These are phyloP conservation scores for Channa striata DNA, from an alignment of 2,797 vertebrate species.

Conservation along the genomic window DNA sequence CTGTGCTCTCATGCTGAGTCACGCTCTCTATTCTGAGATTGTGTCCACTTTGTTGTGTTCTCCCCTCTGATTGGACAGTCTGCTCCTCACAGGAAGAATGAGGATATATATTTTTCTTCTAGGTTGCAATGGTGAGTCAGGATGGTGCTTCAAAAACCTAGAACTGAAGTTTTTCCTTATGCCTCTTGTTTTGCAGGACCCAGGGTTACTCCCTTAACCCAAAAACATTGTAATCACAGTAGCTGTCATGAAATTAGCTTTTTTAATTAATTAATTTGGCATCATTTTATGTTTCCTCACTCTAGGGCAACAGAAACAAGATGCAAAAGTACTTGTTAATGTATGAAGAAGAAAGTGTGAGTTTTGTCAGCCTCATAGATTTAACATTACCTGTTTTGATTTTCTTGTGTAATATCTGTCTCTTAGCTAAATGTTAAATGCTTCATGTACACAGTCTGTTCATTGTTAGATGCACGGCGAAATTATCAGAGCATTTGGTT, in stretches of 20 bases:
- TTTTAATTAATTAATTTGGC: not conserved
- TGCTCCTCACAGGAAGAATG: constrained; percentile 7
- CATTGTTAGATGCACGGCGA: too few species aligned
- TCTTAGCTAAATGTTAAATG: too few species aligned
- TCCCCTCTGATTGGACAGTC: constrained; percentile 17
- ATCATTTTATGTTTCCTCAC: not conserved
- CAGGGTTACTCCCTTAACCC: not conserved
- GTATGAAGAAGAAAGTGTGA: too few species aligned
- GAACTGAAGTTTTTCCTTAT: not conserved
- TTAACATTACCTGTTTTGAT: too few species aligned
- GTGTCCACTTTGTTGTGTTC: constrained; percentile 30
- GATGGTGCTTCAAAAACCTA: constrained; percentile 4
- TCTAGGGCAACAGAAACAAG: not conserved
- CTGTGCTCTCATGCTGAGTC: constrained; percentile 61
- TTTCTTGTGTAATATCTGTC: too few species aligned
- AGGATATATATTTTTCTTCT: constrained; percentile 12
- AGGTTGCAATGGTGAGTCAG: constrained; percentile 14
- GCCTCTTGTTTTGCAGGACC: not conserved
- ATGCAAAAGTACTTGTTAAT: too few species aligned
- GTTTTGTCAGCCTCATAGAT: too few species aligned
- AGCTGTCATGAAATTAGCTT: too few species aligned
- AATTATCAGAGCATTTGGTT: too few species aligned
- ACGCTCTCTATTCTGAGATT: constrained; percentile 68
- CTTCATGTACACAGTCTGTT: too few species aligned
- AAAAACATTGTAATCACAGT: not conserved